Evolutionary conservation across 2,797 vertebrate genomes (phyloP).

Genomic region (Gymnocypris eckloni): DNA sequence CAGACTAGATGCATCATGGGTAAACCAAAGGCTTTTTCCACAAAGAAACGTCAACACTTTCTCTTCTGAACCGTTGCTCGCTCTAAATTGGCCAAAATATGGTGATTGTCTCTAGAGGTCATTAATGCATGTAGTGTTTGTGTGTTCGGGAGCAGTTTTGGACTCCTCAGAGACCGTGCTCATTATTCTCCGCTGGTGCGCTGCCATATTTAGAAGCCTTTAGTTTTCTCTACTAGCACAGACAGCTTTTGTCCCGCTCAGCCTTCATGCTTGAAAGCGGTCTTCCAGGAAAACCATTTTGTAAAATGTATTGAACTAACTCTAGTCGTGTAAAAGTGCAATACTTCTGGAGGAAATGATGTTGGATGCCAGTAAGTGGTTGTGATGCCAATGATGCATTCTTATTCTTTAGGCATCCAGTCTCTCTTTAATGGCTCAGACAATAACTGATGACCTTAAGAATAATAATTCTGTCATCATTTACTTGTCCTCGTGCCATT

Average conservation of each 20-base stretch:
- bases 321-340: background rate
- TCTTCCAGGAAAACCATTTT: constrained; percentile 1
- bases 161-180: constrained; percentile 5
- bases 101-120: background rate
- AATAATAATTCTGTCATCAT: background rate
- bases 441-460: background rate
- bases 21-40: background rate
- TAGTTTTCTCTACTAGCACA: constrained; percentile 13
- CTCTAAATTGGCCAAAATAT: constrained; percentile 27
- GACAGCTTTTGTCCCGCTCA: background rate
- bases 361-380: background rate
- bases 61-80: background rate
- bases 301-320: background rate
- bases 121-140: constrained; percentile 20
- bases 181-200: constrained; percentile 2
- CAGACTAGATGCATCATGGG: background rate
- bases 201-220: constrained; percentile 38
- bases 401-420: background rate
- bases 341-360: background rate
- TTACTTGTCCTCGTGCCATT: background rate
- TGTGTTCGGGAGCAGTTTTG: constrained; percentile 4
- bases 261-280: constrained; percentile 19
- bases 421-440: background rate
- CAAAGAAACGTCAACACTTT: background rate
- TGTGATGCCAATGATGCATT: background rate